Evolutionary conservation across 2,888 invertebrate species (phyloP).

Genomic region (Oscheius sp.): DNA sequence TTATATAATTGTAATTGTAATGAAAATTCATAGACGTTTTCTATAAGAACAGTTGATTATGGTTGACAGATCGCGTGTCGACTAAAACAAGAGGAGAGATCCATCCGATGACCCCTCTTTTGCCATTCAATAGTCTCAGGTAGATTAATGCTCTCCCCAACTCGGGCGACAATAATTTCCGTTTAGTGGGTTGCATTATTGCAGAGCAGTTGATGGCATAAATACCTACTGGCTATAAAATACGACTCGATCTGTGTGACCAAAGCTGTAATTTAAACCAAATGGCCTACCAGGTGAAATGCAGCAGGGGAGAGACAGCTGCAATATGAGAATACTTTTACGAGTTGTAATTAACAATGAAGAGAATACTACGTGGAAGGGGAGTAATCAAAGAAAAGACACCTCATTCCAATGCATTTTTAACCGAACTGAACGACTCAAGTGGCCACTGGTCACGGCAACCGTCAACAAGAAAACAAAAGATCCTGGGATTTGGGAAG

Average conservation of each 20-base stretch:
- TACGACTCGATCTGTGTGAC: background rate
- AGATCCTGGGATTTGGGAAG: background rate
- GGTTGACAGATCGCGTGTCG: conserved; percentile 18
- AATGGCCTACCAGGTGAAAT: conserved; percentile 15
- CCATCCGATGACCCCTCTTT: conserved; percentile 12
- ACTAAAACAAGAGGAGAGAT: conserved; percentile 9
- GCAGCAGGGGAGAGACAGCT: background rate
- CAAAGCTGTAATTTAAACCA: conserved; percentile 17
- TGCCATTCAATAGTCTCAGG: conserved; percentile 29
- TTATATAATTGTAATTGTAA: too few relatives aligned
- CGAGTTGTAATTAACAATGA: background rate
- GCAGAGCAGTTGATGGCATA: conserved; percentile 11
- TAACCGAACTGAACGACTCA: background rate
- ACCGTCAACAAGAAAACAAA: background rate
- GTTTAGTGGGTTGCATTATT: conserved; percentile 26
- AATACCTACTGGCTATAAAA: conserved; percentile 10
- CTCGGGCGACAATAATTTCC: conserved; percentile 27
- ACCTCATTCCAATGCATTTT: conserved; percentile 18
- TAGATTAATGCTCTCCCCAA: conserved; percentile 25
- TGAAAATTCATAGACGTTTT: too few relatives aligned
- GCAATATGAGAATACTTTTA: conserved; percentile 6
- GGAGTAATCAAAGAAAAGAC: conserved; percentile 8
- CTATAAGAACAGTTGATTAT: background rate
- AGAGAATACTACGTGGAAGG: background rate
- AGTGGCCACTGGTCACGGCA: background rate